Evolutionary conservation across 2,797 vertebrate genomes (phyloP).

Genomic region (Leucoraja ocellata): DNA sequence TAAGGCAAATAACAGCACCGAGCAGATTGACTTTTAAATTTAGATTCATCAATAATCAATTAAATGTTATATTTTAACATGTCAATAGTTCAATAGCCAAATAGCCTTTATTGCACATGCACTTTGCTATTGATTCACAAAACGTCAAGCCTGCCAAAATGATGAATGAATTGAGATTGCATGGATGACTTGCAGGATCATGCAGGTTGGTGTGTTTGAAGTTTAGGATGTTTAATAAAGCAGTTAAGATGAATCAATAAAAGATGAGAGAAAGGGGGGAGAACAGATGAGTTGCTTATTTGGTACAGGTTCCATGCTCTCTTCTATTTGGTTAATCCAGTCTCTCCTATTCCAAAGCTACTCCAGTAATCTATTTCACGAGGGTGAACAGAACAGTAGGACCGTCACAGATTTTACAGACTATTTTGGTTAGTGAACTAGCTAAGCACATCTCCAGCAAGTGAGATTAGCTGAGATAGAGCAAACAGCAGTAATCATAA

Average conservation of each 20-base stretch:
- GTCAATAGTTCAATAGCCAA: background rate
- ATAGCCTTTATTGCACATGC: background rate
- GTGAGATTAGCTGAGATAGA: background rate
- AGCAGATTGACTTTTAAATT: background rate
- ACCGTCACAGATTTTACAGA: background rate
- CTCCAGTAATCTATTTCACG: background rate
- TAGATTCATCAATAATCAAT: background rate
- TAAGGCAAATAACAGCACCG: background rate
- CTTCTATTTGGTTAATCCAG: background rate
- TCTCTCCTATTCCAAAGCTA: too few species aligned
- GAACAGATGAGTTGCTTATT: background rate
- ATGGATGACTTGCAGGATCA: background rate
- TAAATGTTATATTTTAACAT: background rate
- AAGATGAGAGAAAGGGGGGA: background rate
- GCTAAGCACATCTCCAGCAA: constrained; percentile 4
- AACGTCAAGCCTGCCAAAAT: too few species aligned
- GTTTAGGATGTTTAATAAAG: background rate
- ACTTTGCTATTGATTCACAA: background rate
- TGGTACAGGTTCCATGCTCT: background rate
- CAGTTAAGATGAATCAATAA: background rate
- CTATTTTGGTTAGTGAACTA: background rate
- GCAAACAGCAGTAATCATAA: background rate
- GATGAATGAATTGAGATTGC: background rate
- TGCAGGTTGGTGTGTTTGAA: background rate
- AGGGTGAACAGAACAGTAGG: background rate